Base-by-base conservation (phyloP, 1,140 invertebrate species). In the Dinoponera quadriceps region DNA sequence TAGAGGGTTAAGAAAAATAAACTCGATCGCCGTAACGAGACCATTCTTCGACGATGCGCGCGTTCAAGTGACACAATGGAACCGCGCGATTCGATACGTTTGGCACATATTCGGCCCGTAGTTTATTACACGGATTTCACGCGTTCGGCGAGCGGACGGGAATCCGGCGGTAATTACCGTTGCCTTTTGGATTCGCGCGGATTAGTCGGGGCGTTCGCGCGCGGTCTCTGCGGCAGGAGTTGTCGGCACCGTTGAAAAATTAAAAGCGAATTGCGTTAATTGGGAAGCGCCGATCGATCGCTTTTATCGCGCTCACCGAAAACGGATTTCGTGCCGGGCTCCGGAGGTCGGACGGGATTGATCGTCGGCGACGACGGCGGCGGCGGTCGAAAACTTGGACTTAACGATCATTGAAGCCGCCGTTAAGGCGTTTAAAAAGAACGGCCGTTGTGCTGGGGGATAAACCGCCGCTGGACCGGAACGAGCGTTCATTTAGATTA, bases 401-500 rank as follows among this genome's bases (percentile, higher is more conserved):
- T n/a, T 60, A 73, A 82, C 57, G 82, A 84, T 63, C 73, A 48
- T 73, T 78, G 57, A 82, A 83, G 62, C 84, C 22, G 73, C 83
- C 73, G 57, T 89, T 88, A 88, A 88, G 65, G 62, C 73, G 84
- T 89, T 89, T 77, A 83, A 82, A 86, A 51, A 66, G 68, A 71
- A 59, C 73, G 71, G 65, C 51, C 86, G 38, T 65, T 49, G 82
- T 62, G 66, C 57, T 25, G 27, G 60, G 38, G 75, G 48, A 80
- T 81, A 77, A 89, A 89, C 80, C 87, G 69, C 73, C 78, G 65
- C 73, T 82, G 69, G 88, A 89, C 88, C 87, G 88, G 85, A 89
- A 89, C 83, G 85, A 83, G 68, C 88, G 85, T 89, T 89, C 85
- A 89, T 89, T 89, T 89, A 89, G 88, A 89, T 89, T 89, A 87